A percentile compares a stretch with the other conserved stretches of the same genome.
Evolutionary conservation across 1,140 invertebrate genomes (phyloP).

Genomic region (Centruroides sculpturatus): DNA sequence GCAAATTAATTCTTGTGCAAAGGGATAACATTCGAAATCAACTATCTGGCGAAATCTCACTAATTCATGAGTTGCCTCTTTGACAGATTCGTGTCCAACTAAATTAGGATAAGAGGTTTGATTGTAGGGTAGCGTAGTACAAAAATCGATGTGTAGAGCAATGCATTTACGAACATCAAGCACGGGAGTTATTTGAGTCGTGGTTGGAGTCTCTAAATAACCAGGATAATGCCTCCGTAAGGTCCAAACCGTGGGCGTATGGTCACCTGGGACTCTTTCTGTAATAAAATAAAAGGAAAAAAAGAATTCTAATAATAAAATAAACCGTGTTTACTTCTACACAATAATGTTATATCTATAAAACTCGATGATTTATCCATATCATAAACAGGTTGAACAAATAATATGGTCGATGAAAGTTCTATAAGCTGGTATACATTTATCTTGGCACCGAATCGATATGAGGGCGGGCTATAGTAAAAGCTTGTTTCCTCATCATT

Average conservation of each 20-base stretch:
- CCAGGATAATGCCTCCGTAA: constrained; percentile 17
- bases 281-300: no score
- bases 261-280: no score
- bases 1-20: constrained; percentile 72
- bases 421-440: no score
- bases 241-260: constrained; percentile 4
- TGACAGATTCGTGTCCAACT: constrained; percentile 43
- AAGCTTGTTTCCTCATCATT: no score
- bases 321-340: no score
- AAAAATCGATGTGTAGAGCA: constrained; percentile 49
- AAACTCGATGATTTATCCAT: no score
- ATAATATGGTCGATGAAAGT: no score
- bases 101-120: constrained; percentile 69
- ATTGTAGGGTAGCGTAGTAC: constrained; percentile 53
- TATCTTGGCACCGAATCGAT: no score
- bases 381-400: no score
- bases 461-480: no score
- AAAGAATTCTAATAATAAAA: no score
- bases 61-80: constrained; percentile 54
- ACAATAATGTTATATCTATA: no score
- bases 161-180: constrained; percentile 37
- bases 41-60: constrained; percentile 65
- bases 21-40: constrained; percentile 69
- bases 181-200: constrained; percentile 28
- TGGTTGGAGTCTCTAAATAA: constrained; percentile 27